Conservation (phyloP, 2,113 vertebrate genomes). For the Mesembrinibis cayennensis region DNA sequence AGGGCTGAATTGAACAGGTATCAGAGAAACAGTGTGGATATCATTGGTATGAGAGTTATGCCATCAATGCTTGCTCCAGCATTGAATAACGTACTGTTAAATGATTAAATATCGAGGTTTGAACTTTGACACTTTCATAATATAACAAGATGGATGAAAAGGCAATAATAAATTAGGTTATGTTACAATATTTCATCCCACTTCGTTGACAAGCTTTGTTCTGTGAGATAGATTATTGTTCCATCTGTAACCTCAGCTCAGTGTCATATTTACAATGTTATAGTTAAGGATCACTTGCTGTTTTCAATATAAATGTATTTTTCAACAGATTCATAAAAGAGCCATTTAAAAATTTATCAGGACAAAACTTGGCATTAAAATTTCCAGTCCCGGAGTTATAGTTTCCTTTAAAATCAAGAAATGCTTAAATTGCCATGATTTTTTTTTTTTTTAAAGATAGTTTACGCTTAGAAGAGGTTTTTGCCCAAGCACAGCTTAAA, state of each 20-base stretch:
- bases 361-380: constrained; percentile 43
- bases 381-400: constrained; percentile 8
- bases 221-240: constrained; percentile 63
- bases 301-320: constrained; percentile 66
- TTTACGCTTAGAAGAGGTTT: neutral
- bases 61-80: constrained; percentile 24
- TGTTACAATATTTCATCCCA: constrained; percentile 66
- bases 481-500: neutral
- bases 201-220: constrained; percentile 67
- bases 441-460: neutral
- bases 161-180: constrained; percentile 81
- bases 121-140: constrained; percentile 86
- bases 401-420: constrained; percentile 41
- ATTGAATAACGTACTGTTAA: constrained; percentile 41
- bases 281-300: constrained; percentile 57
- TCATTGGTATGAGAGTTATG: constrained; percentile 24
- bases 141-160: constrained; percentile 92
- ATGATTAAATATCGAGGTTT: constrained; percentile 90
- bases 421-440: neutral
- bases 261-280: constrained; percentile 61
- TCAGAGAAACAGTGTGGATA: constrained; percentile 12
- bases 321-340: constrained; percentile 56
- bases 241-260: constrained; percentile 61
- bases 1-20: constrained; percentile 12
- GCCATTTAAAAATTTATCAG: constrained; percentile 48